Conservation (phyloP, 2,888 invertebrate genomes). For the Dicyrtoma fusca region DNA sequence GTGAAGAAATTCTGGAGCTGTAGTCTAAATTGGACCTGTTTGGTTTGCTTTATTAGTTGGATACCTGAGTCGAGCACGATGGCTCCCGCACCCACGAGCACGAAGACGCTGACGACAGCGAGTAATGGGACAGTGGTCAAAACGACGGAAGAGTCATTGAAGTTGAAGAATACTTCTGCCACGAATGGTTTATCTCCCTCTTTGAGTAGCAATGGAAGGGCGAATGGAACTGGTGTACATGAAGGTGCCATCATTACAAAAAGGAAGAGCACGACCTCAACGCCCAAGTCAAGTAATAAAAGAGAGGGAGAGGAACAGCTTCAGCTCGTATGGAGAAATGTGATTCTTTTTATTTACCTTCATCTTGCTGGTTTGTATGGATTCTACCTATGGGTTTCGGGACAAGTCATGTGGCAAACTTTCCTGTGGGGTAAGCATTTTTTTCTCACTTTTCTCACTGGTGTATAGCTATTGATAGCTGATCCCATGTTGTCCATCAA, state of each 20-base stretch:
- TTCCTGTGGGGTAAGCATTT: slow-evolving; percentile 50
- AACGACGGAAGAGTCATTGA: slow-evolving; percentile 40
- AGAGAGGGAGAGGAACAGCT: slow-evolving; percentile 35
- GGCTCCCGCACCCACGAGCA: slow-evolving; percentile 53
- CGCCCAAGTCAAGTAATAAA: slow-evolving; percentile 1
- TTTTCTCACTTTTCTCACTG: too few relatives aligned
- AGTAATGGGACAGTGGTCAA: slow-evolving; percentile 43
- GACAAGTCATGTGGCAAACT: slow-evolving; percentile 55
- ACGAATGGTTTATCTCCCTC: slow-evolving; percentile 27
- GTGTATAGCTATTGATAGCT: too few relatives aligned
- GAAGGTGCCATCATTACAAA: background rate
- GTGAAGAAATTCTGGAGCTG: too few relatives aligned
- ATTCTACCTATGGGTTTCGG: slow-evolving; percentile 69
- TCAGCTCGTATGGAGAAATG: slow-evolving; percentile 78
- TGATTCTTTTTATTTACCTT: slow-evolving; percentile 74
- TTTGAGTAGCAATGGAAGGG: slow-evolving; percentile 34
- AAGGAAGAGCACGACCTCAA: background rate
- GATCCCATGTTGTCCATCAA: too few relatives aligned
- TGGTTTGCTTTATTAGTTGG: slow-evolving; percentile 7
- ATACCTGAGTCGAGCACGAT: slow-evolving; percentile 37
- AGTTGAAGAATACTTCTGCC: slow-evolving; percentile 18
- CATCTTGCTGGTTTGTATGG: slow-evolving; percentile 79
- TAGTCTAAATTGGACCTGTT: background rate
- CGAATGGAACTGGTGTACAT: background rate
- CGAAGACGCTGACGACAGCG: slow-evolving; percentile 50